These are phyloP conservation scores for Esox niger DNA, from an alignment of 2,113 vertebrate genomes.

Conservation along the genomic window DNA sequence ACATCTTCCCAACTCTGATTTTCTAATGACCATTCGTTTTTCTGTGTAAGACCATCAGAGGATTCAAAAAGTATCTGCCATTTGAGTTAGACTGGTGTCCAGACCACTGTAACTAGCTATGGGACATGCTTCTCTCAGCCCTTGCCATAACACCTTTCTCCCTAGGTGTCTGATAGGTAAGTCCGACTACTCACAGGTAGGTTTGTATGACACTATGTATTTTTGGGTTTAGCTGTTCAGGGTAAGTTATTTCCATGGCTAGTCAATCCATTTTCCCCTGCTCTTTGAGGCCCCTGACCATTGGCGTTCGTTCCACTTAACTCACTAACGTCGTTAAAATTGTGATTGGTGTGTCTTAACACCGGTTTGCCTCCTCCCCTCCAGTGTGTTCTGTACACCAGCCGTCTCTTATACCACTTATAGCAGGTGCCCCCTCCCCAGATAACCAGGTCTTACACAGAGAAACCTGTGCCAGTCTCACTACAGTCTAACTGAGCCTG, in stretches of 20 bases:
- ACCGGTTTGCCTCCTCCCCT: conserved; percentile 31
- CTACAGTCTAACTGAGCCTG: conserved; percentile 83
- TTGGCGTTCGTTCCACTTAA: conserved; percentile 28
- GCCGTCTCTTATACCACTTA: conserved; percentile 52
- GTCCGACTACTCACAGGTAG: conserved; percentile 59
- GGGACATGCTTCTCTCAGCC: conserved; percentile 66
- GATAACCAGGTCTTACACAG: conserved; percentile 83
- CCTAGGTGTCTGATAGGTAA: conserved; percentile 63
- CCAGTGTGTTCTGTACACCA: conserved; percentile 72
- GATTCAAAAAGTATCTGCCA: conserved; percentile 52
- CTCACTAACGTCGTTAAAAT: background rate
- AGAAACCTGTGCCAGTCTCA: conserved; percentile 77
- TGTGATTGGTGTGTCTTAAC: background rate
- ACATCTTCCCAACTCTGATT: conserved; percentile 65
- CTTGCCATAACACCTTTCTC: conserved; percentile 51
- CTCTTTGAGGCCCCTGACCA: conserved; percentile 33
- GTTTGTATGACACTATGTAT: conserved; percentile 44
- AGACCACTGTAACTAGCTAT: conserved; percentile 77
- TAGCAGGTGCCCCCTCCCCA: conserved; percentile 29
- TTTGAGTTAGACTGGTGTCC: conserved; percentile 60
- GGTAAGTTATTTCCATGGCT: conserved; percentile 76
- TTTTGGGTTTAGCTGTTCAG: conserved; percentile 36
- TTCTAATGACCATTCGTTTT: conserved; percentile 72
- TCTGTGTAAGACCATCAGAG: conserved; percentile 81
- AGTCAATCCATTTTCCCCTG: conserved; percentile 51